These are phyloP conservation scores for Sciurus vulgaris DNA, from an alignment of 2,797 vertebrate genomes.

Conservation along the genomic window DNA sequence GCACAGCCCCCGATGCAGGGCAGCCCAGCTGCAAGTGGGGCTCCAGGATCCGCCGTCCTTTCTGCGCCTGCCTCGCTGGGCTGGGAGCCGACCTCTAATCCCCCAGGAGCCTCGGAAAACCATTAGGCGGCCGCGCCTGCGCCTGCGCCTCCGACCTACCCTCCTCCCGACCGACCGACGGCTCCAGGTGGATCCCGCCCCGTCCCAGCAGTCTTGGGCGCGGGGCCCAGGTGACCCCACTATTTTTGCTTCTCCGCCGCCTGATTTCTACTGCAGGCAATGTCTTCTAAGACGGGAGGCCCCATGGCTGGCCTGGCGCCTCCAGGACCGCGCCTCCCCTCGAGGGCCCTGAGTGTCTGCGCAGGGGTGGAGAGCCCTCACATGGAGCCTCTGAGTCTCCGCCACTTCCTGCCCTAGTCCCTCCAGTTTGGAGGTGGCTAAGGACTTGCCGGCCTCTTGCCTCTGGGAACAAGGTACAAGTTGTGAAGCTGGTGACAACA, in stretches of 20 bases:
- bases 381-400: rapidly evolving
- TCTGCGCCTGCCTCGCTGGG: neutral
- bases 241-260: neutral
- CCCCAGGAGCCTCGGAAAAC: constrained; percentile 54
- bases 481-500: neutral
- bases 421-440: neutral
- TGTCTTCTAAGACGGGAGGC: neutral
- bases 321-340: neutral
- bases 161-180: neutral
- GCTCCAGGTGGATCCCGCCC: neutral
- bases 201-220: neutral
- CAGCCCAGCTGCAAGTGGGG: neutral
- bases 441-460: neutral
- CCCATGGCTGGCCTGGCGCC: neutral
- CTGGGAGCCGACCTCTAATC: constrained; percentile 54
- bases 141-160: neutral
- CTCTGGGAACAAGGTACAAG: neutral
- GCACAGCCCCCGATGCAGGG: rapidly evolving
- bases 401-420: neutral
- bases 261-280: neutral
- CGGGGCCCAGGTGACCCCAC: neutral
- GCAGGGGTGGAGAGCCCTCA: neutral
- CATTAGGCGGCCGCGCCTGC: constrained; percentile 68
- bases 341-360: neutral
- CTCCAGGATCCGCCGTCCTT: neutral